A percentile compares a stretch with the other conserved stretches of the same genome.
phyloP scores from a whole-genome alignment of 2,888 invertebrate genomes.

The Galerucella pusilla region DNA sequence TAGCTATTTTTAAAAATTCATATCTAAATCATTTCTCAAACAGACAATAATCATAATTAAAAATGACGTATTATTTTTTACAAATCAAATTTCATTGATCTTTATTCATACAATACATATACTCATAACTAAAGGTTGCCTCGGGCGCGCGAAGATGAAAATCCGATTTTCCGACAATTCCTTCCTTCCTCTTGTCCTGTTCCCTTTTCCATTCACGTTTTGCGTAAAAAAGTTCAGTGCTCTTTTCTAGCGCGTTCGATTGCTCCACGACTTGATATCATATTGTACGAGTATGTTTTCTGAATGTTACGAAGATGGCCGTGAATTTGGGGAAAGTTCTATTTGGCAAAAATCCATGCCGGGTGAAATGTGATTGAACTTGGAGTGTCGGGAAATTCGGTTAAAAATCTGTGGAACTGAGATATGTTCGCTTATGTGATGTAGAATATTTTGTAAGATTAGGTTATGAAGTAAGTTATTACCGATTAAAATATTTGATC shows the following conservation, averaged over 20 bases:
- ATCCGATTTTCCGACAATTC: slow-evolving; percentile 22
- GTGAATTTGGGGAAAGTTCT: slow-evolving; percentile 18
- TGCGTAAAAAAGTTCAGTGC: slow-evolving; percentile 39
- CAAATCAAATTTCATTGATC: no score
- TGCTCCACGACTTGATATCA: background rate
- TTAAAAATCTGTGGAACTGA: background rate
- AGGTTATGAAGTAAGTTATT: slow-evolving; percentile 1
- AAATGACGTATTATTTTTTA: no score
- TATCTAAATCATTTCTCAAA: no score
- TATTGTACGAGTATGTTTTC: slow-evolving; percentile 10
- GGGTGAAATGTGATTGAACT: slow-evolving; percentile 10
- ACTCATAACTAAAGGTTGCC: background rate
- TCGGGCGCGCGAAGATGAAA: background rate
- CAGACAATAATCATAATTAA: no score
- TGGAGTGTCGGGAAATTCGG: slow-evolving; percentile 15
- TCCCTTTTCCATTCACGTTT: slow-evolving; percentile 22
- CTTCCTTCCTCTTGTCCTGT: slow-evolving; percentile 18
- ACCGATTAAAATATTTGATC: no score
- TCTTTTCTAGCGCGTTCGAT: slow-evolving; percentile 32
- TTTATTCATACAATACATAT: background rate
- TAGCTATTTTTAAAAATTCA: no score
- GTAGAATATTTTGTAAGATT: background rate
- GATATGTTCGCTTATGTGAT: background rate
- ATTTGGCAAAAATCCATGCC: slow-evolving; percentile 20
- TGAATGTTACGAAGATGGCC: slow-evolving; percentile 28